Conservation (phyloP, 2,797 vertebrate species). For the Enteromius afrohamiltoni region DNA sequence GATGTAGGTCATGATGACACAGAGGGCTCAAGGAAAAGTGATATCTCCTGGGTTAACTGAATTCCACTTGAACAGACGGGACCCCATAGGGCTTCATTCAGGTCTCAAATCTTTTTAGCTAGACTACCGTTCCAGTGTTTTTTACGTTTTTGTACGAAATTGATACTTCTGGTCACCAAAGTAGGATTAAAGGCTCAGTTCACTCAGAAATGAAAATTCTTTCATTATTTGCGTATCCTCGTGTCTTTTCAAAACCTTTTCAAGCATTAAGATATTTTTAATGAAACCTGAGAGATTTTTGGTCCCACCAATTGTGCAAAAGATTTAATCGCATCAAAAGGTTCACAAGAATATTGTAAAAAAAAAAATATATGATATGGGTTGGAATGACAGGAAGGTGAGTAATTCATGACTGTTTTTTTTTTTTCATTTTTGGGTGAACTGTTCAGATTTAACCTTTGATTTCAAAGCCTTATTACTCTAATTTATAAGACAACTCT, state of each 20-base stretch:
- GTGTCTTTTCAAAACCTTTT: not conserved
- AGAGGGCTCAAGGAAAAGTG: not conserved
- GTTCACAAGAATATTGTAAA: not conserved
- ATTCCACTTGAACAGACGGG: not conserved
- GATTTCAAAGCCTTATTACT: not conserved
- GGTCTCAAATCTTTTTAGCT: not conserved
- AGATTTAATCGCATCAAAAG: not conserved
- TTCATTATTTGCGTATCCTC: not conserved
- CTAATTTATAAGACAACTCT: not conserved
- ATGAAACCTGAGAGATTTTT: not conserved
- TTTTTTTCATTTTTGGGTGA: not conserved
- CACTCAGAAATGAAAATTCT: not conserved
- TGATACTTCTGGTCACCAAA: not conserved
- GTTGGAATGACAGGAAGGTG: not conserved
- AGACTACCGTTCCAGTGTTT: not conserved
- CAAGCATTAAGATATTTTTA: not conserved
- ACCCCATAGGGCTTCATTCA: not conserved
- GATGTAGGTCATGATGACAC: not conserved
- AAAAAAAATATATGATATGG: not conserved
- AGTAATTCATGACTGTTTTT: not conserved
- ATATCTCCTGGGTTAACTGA: not conserved
- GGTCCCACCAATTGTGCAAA: not conserved
- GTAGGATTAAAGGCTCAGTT: conserved; percentile 9
- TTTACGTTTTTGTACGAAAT: not conserved
- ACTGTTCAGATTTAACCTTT: not conserved